Base-by-base conservation (phyloP, 2,888 invertebrate species). In the Chloromyia formosa region DNA sequence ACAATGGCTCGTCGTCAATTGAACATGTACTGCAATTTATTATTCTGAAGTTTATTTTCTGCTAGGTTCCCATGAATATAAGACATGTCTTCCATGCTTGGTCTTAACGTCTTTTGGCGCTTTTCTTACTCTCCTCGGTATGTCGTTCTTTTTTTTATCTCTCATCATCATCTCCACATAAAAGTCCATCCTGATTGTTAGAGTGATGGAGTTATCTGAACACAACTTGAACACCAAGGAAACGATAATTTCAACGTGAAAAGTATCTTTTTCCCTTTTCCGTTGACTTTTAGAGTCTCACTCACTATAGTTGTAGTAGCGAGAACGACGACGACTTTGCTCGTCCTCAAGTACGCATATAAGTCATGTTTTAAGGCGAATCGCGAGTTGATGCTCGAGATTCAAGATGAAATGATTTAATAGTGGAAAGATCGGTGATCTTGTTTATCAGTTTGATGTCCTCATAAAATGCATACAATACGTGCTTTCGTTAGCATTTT, bases 401-500 rank as follows among this genome's bases (percentile, higher is more conserved):
- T 54, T 35, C 27, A 23, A 73, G 75, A 68, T 76, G 76, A 76
- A 74, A 76, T 76, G 76, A 76, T 76, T 76, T 76, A 76, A 73
- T 69, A 40, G 61, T 69, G 73, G 66, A 73, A 49, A 54, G 66
- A 73, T 68, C 73, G 42, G 68, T 58, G 75, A 75, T 73, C 76
- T 75, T 74, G 76, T 76, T 76, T 68, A 73, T 76, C 75, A 75
- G 68, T 75, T 76, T 73, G 68, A 75, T 75, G 76, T 75, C 62
- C 74, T 61, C 76, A 61, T 76, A 76, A 76, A 76, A 76, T 76
- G 75, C 73, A 75, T 75, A 75, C 76, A 76, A 76, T 76, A 75
- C 76, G 68, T 62, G 76, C 53, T 76, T 76, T 76, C 49, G 76
- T 76, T 76, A 76, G 76, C 76, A 76, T 76, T 76, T 76, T 76